Base-by-base conservation (phyloP, 2,113 vertebrate genomes). In the Coracopsis vasa region DNA sequence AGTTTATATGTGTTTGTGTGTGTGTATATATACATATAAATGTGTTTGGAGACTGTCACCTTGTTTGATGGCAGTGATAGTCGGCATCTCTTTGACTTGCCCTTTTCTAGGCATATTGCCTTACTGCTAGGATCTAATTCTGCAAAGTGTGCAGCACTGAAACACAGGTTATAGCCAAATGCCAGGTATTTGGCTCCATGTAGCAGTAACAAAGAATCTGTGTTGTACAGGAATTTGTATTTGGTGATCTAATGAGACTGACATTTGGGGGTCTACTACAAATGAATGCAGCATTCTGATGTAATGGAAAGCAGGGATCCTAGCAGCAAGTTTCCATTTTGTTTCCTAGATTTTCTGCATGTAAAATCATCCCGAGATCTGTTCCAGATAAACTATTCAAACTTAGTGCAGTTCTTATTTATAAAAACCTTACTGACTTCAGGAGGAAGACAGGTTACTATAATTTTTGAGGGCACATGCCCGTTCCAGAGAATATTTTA, bases 1-100 rank as follows among this genome's bases (percentile, higher is more conserved):
- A 7, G 29, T 23, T 62, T 13, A 1, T 10, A 1, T 0, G 1
- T 11, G 33, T 35, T 11, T n/a, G 2, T 42, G 2, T 39, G 0
- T 8, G 3, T 19, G 10, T 53, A 10, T n/a, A 3, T 39, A 4
- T 44, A 3, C 19, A 14, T 39, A 16, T 56, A 58, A 35, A 6
- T 8, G 11, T 2, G 15, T 14, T 8, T 60, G 41, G 24, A 77
- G 14, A 37, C 6, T 56, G 14, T 24, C 58, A 33, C 58, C 48
- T 64, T 23, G 4, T 48, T 11, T 83, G n/a, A 37, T 21, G 45
- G 25, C 37, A 45, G 28, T 28, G 67, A 16, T 50, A 45, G 33
- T 21, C 3, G 0, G 23, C 25, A 27, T 35, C 37, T 79, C n/a
- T 66, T 62, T 69, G 16, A 7, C 21, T 65, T 80, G 41, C 28